Evolutionary conservation across 2,797 vertebrate genomes (phyloP).

Genomic region (Paratrypauchen microcephalus): DNA sequence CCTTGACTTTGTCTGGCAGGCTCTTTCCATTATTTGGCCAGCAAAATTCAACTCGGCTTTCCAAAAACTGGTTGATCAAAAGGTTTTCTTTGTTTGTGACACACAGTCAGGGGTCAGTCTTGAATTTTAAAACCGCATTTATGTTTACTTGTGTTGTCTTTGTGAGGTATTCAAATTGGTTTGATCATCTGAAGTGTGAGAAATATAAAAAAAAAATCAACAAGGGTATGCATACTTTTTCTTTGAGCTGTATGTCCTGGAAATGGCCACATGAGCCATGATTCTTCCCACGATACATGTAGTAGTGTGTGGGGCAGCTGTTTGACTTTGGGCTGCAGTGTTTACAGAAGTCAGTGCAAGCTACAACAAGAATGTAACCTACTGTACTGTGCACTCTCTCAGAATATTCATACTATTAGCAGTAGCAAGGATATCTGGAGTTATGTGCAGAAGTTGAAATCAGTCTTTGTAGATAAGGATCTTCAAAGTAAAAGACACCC

Average conservation of each 20-base stretch:
- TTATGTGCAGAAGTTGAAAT: slow-evolving; percentile 7
- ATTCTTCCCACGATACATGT: slow-evolving; percentile 43
- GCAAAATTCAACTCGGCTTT: no score
- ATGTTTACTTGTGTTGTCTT: background rate
- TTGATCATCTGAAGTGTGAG: background rate
- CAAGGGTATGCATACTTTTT: no score
- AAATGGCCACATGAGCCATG: slow-evolving; percentile 10
- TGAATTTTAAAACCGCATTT: background rate
- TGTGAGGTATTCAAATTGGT: background rate
- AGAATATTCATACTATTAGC: background rate
- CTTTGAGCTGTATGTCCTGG: slow-evolving; percentile 13
- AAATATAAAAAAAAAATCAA: background rate
- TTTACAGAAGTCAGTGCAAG: slow-evolving; percentile 30
- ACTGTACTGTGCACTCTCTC: background rate
- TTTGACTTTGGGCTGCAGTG: slow-evolving; percentile 35
- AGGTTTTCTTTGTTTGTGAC: no score
- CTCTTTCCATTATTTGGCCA: no score
- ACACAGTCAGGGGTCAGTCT: no score
- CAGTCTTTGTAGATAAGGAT: slow-evolving; percentile 27
- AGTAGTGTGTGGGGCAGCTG: slow-evolving; percentile 33
- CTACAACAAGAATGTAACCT: slow-evolving; percentile 1
- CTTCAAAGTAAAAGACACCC: slow-evolving; percentile 19
- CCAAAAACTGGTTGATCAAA: no score
- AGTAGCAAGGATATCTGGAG: background rate
- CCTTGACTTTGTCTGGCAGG: no score